phyloP scores from a whole-genome alignment of 2,113 vertebrate genomes.

The Saiga tatarica region DNA sequence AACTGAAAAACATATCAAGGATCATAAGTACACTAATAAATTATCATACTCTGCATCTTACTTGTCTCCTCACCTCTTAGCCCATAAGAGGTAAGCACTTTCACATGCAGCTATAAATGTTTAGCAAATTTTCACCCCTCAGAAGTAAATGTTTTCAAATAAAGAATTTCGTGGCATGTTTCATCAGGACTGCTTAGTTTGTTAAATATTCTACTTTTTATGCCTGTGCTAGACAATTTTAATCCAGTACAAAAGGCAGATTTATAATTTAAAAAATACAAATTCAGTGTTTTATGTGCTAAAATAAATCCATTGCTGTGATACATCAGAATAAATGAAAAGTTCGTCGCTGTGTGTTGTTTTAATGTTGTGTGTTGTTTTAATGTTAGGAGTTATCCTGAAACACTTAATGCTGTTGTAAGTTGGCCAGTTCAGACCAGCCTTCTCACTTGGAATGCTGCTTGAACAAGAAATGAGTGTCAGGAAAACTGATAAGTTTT shows the following conservation, averaged over 20 bases:
- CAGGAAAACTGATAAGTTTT: not conserved
- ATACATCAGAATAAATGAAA: not conserved
- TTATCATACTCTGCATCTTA: not conserved
- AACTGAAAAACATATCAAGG: not conserved
- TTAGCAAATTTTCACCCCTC: not conserved
- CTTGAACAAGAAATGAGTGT: not conserved
- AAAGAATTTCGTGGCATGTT: not conserved
- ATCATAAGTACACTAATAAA: not conserved
- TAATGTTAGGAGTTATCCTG: not conserved
- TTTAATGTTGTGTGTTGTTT: no score
- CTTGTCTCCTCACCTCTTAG: not conserved
- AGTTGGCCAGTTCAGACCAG: not conserved
- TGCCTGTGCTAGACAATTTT: not conserved
- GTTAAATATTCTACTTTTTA: not conserved
- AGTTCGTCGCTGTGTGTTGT: not conserved
- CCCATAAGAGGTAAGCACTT: not conserved
- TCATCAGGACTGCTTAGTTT: not conserved
- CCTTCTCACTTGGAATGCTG: not conserved
- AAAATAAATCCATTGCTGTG: not conserved
- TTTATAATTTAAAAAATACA: not conserved
- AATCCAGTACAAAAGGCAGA: not conserved
- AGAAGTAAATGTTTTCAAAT: conserved; percentile 4
- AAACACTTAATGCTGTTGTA: not conserved
- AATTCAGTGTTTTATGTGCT: not conserved
- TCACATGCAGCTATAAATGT: not conserved